phyloP scores from a whole-genome alignment of 1,140 invertebrate species.

The Bombus ignitus region DNA sequence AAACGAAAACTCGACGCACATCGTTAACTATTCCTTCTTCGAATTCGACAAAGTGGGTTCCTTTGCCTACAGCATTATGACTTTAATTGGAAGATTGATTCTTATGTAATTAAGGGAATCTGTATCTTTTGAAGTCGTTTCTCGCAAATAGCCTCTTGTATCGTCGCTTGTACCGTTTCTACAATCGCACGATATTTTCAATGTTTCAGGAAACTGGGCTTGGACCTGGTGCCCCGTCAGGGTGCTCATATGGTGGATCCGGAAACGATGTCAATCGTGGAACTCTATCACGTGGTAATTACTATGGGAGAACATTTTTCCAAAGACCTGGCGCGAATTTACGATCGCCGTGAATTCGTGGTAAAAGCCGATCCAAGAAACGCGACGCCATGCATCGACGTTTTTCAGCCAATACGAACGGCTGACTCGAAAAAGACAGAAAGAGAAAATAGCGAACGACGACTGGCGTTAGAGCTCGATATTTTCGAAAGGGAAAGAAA shows the following conservation, averaged over 20 bases:
- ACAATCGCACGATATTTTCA: conserved; percentile 56
- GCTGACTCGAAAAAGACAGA: background rate
- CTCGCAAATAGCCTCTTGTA: no score
- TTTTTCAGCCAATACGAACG: background rate
- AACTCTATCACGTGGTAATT: conserved; percentile 92
- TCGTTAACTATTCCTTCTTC: no score
- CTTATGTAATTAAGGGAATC: no score
- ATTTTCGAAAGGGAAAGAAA: background rate
- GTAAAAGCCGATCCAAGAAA: background rate
- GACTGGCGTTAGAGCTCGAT: background rate
- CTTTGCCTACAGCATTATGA: no score
- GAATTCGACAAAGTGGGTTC: no score
- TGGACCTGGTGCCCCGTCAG: conserved; percentile 95
- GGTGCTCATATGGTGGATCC: conserved; percentile 94
- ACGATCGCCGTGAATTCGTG: background rate
- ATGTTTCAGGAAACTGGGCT: conserved; percentile 92
- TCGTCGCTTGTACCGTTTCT: no score
- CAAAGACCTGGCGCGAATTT: background rate
- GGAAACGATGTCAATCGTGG: conserved; percentile 92
- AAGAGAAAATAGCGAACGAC: background rate
- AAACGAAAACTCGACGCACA: no score
- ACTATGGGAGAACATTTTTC: background rate
- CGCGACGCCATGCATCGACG: background rate
- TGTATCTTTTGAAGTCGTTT: no score
- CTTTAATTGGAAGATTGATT: no score